A percentile compares a stretch with the other conserved stretches of the same genome.
phyloP scores from a whole-genome alignment of 92 coral and sea anemone genomes.

The Bergia puertoricense region DNA sequence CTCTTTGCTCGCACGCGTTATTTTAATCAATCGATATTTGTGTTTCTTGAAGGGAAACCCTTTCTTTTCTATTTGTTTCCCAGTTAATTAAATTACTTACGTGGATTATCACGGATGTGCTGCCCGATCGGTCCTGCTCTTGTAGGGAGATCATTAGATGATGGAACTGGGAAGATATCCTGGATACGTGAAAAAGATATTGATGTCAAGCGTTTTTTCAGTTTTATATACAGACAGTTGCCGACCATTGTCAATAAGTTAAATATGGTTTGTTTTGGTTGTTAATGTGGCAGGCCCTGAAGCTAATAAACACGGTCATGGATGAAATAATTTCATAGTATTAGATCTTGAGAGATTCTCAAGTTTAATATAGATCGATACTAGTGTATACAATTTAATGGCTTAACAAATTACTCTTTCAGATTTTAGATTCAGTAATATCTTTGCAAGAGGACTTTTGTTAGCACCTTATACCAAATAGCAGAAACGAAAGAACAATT shows the following conservation, averaged over 20 bases:
- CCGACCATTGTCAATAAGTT: background rate
- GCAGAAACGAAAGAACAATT: no score
- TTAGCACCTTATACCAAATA: no score
- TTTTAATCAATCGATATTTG: background rate
- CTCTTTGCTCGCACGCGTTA: no score
- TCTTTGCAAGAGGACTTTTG: no score
- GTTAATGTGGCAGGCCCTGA: no score
- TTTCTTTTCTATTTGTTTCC: background rate
- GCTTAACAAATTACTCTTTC: no score
- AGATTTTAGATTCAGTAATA: no score
- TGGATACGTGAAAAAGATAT: background rate
- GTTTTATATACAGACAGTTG: background rate
- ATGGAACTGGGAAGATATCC: slow-evolving; percentile 43
- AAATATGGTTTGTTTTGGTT: no score
- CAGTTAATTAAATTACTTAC: slow-evolving; percentile 17
- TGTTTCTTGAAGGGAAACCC: background rate
- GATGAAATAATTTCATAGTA: no score
- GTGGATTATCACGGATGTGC: slow-evolving; percentile 44
- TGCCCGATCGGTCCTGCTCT: background rate
- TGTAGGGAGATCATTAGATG: slow-evolving; percentile 24
- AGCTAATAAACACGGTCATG: background rate
- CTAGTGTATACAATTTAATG: background rate
- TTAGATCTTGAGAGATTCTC: background rate
- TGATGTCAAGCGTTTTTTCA: background rate
- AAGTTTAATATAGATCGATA: background rate